phyloP scores from a whole-genome alignment of 2,113 vertebrate genomes.

The Phycodurus eques region DNA sequence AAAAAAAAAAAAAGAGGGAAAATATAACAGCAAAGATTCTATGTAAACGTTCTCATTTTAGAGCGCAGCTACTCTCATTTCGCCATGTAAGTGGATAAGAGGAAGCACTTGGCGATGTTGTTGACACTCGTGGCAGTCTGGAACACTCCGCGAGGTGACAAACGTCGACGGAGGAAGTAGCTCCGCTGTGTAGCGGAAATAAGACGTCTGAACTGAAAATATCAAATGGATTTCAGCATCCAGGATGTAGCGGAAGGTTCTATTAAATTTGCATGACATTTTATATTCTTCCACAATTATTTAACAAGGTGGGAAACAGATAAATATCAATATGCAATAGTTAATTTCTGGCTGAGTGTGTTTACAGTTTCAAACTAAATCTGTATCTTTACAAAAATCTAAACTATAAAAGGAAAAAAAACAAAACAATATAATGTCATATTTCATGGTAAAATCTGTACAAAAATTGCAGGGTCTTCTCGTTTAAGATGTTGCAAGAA shows the following conservation, averaged over 20 bases:
- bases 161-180: conserved; percentile 3
- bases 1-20: conserved; percentile 17
- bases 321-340: not conserved
- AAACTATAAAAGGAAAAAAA: too few species aligned
- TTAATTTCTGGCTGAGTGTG: too few species aligned
- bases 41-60: conserved; percentile 60
- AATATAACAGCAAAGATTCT: conserved; percentile 37
- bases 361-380: too few species aligned
- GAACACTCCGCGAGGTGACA: conserved; percentile 21
- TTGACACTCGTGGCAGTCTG: conserved; percentile 38
- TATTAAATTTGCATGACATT: not conserved
- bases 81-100: conserved; percentile 33
- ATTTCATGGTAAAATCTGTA: too few species aligned
- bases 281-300: not conserved
- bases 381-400: too few species aligned
- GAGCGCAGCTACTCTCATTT: conserved; percentile 43
- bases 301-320: too few species aligned
- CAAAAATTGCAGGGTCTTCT: too few species aligned
- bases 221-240: conserved; percentile 6
- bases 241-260: not conserved
- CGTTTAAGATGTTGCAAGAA: too few species aligned
- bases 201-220: conserved; percentile 19
- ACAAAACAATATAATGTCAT: too few species aligned
- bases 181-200: not conserved
- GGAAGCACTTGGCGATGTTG: conserved; percentile 31